Percentiles rank a stretch among this genome's conserved stretches.
Conservation (phyloP, 2,888 invertebrate genomes). For the Epirrhoe alternata region DNA sequence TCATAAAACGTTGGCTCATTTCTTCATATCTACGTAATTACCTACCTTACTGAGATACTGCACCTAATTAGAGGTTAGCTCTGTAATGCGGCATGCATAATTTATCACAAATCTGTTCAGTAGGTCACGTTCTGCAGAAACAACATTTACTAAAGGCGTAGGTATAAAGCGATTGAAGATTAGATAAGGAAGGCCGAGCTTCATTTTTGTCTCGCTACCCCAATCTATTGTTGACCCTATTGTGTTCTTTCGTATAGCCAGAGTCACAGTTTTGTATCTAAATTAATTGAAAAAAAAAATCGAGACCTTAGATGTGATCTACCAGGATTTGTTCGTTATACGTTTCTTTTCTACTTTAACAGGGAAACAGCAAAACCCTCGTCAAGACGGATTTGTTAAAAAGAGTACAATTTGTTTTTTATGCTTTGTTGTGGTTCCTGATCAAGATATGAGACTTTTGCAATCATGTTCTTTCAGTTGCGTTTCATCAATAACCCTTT, state of each 20-base stretch:
- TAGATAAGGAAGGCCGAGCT: slow-evolving; percentile 28
- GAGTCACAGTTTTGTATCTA: slow-evolving; percentile 47
- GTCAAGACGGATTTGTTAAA: slow-evolving; percentile 82
- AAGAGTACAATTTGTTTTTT: slow-evolving; percentile 79
- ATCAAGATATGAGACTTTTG: slow-evolving; percentile 64
- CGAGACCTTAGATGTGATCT: slow-evolving; percentile 69
- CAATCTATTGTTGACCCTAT: slow-evolving; percentile 34
- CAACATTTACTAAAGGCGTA: slow-evolving; percentile 25
- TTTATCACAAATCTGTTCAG: slow-evolving; percentile 15
- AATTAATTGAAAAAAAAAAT: slow-evolving; percentile 65
- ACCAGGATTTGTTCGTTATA: slow-evolving; percentile 73
- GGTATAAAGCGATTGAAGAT: slow-evolving; percentile 31
- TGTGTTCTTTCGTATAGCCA: slow-evolving; percentile 26
- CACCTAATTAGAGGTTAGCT: neutral
- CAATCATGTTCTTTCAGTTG: slow-evolving; percentile 46
- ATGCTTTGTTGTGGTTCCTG: slow-evolving; percentile 77
- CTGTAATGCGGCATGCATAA: slow-evolving; percentile 1
- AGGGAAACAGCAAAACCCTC: slow-evolving; percentile 74
- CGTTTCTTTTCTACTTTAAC: slow-evolving; percentile 73
- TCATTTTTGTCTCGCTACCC: slow-evolving; percentile 33
- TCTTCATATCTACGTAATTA: neutral
- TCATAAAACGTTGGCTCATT: neutral
- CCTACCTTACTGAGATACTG: neutral
- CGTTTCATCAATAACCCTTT: slow-evolving; percentile 38
- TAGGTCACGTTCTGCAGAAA: slow-evolving; percentile 24